Percentiles rank a stretch among this genome's conserved stretches.
Conservation (phyloP, 2,888 invertebrate genomes). For the Gandaritis pyraliata region DNA sequence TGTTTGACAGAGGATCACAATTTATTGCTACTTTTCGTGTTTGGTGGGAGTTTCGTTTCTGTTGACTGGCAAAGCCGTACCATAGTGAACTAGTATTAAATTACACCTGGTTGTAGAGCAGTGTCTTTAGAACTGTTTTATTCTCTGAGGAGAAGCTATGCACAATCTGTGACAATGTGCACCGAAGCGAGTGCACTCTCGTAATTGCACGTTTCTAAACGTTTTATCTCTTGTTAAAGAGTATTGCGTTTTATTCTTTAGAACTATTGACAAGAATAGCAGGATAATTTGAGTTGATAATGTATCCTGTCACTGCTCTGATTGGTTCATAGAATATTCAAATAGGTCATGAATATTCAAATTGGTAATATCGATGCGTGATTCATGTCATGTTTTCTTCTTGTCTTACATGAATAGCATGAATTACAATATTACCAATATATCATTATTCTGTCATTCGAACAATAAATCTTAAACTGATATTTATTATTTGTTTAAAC, state of each 20-base stretch:
- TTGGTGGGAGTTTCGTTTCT: constrained; percentile 8
- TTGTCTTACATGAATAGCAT: not conserved
- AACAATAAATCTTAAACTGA: no score
- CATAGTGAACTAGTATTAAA: not conserved
- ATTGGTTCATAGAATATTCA: constrained; percentile 19
- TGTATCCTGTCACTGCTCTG: constrained; percentile 25
- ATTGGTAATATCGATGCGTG: constrained; percentile 7
- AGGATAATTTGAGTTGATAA: not conserved
- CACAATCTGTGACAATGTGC: constrained; percentile 31
- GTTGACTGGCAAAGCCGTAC: not conserved
- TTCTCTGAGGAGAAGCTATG: constrained; percentile 20
- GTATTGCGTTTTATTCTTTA: constrained; percentile 28
- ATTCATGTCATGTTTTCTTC: constrained; percentile 8
- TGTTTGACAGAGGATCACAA: no score
- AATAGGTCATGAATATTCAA: constrained; percentile 13
- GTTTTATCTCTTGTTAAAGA: constrained; percentile 16
- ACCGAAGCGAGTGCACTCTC: constrained; percentile 39
- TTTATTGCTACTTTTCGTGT: not conserved
- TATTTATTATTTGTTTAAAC: no score
- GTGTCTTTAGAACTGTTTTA: constrained; percentile 5
- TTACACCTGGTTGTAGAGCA: constrained; percentile 13
- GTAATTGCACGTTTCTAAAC: constrained; percentile 38
- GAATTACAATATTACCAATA: not conserved
- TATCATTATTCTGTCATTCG: no score
- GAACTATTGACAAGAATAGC: constrained; percentile 25